These are phyloP conservation scores for Thinocorus orbignyianus DNA, from an alignment of 2,113 vertebrate species.

Conservation along the genomic window DNA sequence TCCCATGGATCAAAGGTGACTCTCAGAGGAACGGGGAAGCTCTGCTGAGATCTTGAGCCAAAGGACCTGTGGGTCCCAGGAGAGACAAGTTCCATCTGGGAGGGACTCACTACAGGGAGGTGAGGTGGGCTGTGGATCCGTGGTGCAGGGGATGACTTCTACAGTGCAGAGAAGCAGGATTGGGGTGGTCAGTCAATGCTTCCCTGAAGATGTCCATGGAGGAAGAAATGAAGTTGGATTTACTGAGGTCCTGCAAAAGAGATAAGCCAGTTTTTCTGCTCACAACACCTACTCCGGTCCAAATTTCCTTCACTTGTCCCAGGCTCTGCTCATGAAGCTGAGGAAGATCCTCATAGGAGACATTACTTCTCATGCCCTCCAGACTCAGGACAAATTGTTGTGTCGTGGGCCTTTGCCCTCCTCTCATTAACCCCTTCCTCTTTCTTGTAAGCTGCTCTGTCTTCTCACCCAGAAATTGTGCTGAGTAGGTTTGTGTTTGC, in stretches of 20 bases:
- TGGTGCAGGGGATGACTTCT: background rate
- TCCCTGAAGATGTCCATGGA: background rate
- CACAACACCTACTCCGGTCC: background rate
- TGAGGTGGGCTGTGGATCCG: background rate
- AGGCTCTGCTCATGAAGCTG: background rate
- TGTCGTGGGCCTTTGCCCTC: background rate
- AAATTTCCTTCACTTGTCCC: background rate
- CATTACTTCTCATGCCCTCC: fast-evolving
- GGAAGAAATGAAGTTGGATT: background rate
- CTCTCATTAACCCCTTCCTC: background rate
- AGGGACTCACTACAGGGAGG: background rate
- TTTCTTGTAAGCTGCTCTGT: background rate
- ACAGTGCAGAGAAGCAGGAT: background rate
- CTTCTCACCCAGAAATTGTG: background rate
- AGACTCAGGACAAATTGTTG: background rate
- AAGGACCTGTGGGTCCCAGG: background rate
- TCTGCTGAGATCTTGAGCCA: background rate
- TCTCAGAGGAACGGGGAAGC: background rate
- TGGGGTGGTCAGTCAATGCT: fast-evolving
- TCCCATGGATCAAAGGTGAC: background rate
- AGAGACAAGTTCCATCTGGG: background rate
- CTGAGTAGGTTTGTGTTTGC: background rate
- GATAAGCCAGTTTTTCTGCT: background rate
- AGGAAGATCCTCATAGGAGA: background rate
- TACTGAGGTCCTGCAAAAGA: background rate